Evolutionary conservation across 2,113 vertebrate genomes (phyloP).

Genomic region (Polypterus senegalus): DNA sequence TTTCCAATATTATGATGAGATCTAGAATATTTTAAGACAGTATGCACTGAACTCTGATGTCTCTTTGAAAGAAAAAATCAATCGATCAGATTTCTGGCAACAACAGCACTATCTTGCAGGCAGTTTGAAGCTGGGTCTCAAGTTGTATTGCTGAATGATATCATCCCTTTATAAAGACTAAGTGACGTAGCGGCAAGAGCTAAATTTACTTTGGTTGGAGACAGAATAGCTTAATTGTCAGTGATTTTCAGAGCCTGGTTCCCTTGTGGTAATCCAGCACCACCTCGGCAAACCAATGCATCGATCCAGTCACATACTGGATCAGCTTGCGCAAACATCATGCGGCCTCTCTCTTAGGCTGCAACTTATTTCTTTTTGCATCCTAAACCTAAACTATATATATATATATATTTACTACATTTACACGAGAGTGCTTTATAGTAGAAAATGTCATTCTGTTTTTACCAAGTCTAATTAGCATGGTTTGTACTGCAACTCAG

Average conservation of each 20-base stretch:
- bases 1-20: too few relatives aligned
- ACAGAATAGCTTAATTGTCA: constrained; percentile 48
- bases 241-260: constrained; percentile 29
- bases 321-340: constrained; percentile 38
- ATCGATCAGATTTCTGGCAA: constrained; percentile 59
- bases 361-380: constrained; percentile 20
- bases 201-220: constrained; percentile 61
- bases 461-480: too few relatives aligned
- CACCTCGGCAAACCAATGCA: constrained; percentile 36
- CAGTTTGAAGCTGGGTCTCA: constrained; percentile 39
- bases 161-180: constrained; percentile 59
- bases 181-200: constrained; percentile 43
- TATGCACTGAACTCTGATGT: too few relatives aligned
- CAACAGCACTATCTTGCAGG: constrained; percentile 39
- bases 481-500: too few relatives aligned
- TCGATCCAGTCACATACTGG: constrained; percentile 36
- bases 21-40: too few relatives aligned
- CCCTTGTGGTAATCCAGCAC: constrained; percentile 43
- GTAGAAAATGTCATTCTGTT: constrained; percentile 19
- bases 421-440: constrained; percentile 34
- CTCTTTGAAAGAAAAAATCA: constrained; percentile 26
- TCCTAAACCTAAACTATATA: constrained; percentile 26
- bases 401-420: constrained; percentile 37
- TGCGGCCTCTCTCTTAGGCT: constrained; percentile 21
- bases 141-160: constrained; percentile 53